phyloP scores from a whole-genome alignment of 2,888 invertebrate genomes.

The Aelia acuminata region DNA sequence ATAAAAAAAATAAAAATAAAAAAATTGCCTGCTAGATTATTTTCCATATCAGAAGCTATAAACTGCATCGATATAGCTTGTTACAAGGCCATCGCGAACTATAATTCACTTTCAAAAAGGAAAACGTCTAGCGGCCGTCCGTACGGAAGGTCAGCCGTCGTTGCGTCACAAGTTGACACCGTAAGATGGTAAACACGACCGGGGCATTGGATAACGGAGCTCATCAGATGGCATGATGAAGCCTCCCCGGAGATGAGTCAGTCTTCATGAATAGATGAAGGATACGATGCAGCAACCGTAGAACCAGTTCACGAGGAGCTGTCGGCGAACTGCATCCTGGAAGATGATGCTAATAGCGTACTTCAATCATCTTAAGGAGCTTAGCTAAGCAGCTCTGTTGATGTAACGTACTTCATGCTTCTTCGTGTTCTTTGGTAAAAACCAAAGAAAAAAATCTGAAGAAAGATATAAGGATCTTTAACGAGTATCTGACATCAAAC shows the following conservation, averaged over 20 bases:
- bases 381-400: too few species aligned
- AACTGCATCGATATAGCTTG: background rate
- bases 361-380: background rate
- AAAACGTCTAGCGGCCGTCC: background rate
- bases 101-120: constrained; percentile 27
- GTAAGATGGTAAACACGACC: constrained; percentile 23
- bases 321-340: background rate
- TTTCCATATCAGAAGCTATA: too few species aligned
- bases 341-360: background rate
- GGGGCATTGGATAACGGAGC: background rate
- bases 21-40: too few species aligned
- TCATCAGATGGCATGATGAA: constrained; percentile 19
- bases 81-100: background rate
- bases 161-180: constrained; percentile 21
- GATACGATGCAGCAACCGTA: background rate
- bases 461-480: too few species aligned
- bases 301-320: background rate
- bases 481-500: too few species aligned
- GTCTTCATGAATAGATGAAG: background rate
- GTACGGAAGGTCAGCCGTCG: background rate
- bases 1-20: too few species aligned
- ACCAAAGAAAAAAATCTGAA: too few species aligned
- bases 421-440: too few species aligned
- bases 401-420: too few species aligned
- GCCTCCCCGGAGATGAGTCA: background rate